These are phyloP conservation scores for Entosphenus tridentatus DNA, from an alignment of 2,113 vertebrate species.

Conservation along the genomic window DNA sequence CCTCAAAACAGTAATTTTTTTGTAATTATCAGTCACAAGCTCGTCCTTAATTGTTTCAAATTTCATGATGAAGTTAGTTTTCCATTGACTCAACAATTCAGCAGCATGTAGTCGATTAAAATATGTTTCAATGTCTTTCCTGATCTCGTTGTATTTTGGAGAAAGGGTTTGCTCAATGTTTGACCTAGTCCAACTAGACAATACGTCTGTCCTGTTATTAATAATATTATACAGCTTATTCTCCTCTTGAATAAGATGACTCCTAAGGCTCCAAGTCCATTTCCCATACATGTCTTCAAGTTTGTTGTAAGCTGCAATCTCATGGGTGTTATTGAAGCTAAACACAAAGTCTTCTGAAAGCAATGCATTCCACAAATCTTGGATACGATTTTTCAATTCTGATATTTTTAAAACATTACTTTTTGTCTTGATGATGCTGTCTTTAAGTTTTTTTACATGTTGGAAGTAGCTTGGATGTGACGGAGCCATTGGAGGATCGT, in stretches of 20 bases:
- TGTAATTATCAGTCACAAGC: slow-evolving; percentile 13
- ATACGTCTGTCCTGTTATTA: slow-evolving; percentile 11
- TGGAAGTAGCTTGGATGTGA: slow-evolving; percentile 15
- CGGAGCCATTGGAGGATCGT: slow-evolving; percentile 16
- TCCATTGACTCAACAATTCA: slow-evolving; percentile 15
- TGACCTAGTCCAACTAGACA: not conserved
- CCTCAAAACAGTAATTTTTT: slow-evolving; percentile 13
- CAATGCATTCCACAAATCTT: slow-evolving; percentile 20
- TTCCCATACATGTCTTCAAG: slow-evolving; percentile 15
- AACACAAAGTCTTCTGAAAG: slow-evolving; percentile 24
- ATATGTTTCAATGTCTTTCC: slow-evolving; percentile 13
- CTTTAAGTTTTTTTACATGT: slow-evolving; percentile 13
- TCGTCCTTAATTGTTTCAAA: slow-evolving; percentile 12
- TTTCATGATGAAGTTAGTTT: slow-evolving; percentile 10
- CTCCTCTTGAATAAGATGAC: slow-evolving; percentile 16
- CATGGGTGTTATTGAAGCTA: slow-evolving; percentile 22
- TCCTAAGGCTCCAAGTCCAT: slow-evolving; percentile 21
- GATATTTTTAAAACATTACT: slow-evolving; percentile 12
- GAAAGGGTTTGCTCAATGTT: slow-evolving; percentile 7
- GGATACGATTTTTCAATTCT: slow-evolving; percentile 12
- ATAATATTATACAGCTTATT: slow-evolving; percentile 16
- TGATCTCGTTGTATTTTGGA: slow-evolving; percentile 10
- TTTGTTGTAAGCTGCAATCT: slow-evolving; percentile 18
- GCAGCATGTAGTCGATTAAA: slow-evolving; percentile 18
- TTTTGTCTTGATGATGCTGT: slow-evolving; percentile 7